phyloP scores from a whole-genome alignment of 1,140 invertebrate species.

The Monomorium pharaonis region DNA sequence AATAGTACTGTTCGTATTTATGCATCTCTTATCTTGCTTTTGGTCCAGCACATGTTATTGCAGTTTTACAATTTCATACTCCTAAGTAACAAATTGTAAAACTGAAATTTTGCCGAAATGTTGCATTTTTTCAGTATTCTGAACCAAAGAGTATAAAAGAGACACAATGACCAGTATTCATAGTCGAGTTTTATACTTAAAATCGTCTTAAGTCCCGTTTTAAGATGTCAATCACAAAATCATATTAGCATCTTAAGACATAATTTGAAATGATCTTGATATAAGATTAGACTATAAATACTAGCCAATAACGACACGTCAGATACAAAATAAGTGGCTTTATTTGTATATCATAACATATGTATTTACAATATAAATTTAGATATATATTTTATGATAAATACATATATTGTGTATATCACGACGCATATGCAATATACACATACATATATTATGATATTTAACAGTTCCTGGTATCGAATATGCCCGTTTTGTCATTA shows the following conservation, averaged over 20 bases:
- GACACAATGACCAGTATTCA: conserved; percentile 3
- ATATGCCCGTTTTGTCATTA: neutral
- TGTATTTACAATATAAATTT: neutral
- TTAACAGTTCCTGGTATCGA: neutral
- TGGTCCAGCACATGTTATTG: neutral
- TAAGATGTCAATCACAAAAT: too few relatives aligned
- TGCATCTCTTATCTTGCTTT: neutral
- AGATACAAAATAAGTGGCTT: neutral
- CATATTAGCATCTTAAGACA: too few relatives aligned
- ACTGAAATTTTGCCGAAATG: conserved; percentile 22
- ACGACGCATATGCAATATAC: neutral
- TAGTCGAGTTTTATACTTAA: too few relatives aligned
- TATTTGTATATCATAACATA: neutral
- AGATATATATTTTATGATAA: neutral
- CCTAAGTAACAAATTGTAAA: too few relatives aligned
- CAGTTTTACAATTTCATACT: too few relatives aligned
- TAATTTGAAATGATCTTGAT: too few relatives aligned
- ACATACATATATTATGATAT: neutral
- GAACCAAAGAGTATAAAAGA: conserved; percentile 45
- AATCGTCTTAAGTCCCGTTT: too few relatives aligned
- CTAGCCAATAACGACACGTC: too few relatives aligned
- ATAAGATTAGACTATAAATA: too few relatives aligned
- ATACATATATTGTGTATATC: neutral
- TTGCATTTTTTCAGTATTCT: conserved; percentile 39
- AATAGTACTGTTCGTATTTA: conserved; percentile 8